A percentile compares a stretch with the other conserved stretches of the same genome.
phyloP scores from a whole-genome alignment of 30 jellyfish, hydroid and myxozoan species.

The Turritopsis dohrnii region DNA sequence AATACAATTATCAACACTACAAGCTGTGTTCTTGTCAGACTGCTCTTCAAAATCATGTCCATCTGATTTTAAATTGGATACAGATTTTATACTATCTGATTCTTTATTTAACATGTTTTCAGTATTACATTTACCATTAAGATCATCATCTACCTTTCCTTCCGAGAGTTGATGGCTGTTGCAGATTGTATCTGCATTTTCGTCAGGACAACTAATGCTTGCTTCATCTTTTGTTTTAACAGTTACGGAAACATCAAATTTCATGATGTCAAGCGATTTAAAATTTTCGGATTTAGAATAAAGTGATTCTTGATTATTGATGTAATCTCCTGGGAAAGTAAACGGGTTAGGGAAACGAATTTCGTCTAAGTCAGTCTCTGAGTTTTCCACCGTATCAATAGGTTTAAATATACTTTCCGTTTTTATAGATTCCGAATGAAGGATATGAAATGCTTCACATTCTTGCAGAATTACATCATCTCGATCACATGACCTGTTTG shows the following conservation, averaged over 20 bases:
- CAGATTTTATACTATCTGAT: no score
- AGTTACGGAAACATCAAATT: conserved; percentile 8
- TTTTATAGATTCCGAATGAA: neutral
- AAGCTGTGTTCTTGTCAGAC: neutral
- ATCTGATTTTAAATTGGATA: neutral
- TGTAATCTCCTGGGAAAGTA: neutral
- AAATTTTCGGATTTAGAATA: conserved; percentile 36
- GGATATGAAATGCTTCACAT: neutral
- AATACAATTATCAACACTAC: neutral
- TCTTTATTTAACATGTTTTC: no score
- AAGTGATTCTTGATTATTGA: conserved; percentile 29
- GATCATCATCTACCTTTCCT: no score
- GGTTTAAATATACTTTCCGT: neutral
- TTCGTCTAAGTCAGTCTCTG: neutral
- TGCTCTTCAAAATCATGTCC: neutral
- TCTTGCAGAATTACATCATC: neutral
- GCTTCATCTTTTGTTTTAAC: neutral
- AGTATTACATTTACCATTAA: no score
- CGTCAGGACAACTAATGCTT: neutral
- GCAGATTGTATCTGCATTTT: neutral
- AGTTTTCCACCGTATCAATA: neutral
- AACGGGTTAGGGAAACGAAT: conserved; percentile 15
- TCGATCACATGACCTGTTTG: neutral
- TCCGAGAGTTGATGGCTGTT: neutral
- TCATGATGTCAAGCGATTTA: conserved; percentile 17